A percentile compares a stretch with the other conserved stretches of the same genome.
These are phyloP conservation scores for Bombus confusus DNA, from an alignment of 1,140 invertebrate species.

Conservation along the genomic window DNA sequence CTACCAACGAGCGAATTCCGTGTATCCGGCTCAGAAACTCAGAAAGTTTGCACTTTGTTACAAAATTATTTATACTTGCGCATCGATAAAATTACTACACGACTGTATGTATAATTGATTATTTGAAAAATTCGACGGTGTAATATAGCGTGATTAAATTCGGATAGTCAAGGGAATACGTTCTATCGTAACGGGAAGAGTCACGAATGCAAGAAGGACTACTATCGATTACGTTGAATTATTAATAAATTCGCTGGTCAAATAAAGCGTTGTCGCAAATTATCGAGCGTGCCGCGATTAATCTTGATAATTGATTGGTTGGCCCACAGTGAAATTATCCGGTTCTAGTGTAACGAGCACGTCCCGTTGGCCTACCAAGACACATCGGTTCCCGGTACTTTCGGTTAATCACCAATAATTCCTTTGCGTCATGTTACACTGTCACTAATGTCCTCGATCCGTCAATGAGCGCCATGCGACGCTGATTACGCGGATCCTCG, in stretches of 20 bases:
- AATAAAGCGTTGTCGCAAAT: conserved; percentile 56
- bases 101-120: too few species aligned
- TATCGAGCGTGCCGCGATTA: conserved; percentile 46
- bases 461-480: conserved; percentile 47
- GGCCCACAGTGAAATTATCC: conserved; percentile 25
- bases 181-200: neutral
- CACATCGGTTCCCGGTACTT: conserved; percentile 58
- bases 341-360: conserved; percentile 7
- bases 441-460: conserved; percentile 53
- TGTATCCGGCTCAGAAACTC: too few species aligned
- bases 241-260: conserved; percentile 45
- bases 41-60: too few species aligned
- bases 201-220: neutral
- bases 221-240: neutral
- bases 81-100: too few species aligned
- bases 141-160: neutral
- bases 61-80: too few species aligned
- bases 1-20: too few species aligned
- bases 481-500: conserved; percentile 50
- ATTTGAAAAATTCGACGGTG: too few species aligned
- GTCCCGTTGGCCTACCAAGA: neutral
- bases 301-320: conserved; percentile 61
- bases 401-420: conserved; percentile 64
- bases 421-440: conserved; percentile 41
- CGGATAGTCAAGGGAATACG: too few species aligned